phyloP scores from a whole-genome alignment of 2,888 invertebrate species.

The Meteorus colon region DNA sequence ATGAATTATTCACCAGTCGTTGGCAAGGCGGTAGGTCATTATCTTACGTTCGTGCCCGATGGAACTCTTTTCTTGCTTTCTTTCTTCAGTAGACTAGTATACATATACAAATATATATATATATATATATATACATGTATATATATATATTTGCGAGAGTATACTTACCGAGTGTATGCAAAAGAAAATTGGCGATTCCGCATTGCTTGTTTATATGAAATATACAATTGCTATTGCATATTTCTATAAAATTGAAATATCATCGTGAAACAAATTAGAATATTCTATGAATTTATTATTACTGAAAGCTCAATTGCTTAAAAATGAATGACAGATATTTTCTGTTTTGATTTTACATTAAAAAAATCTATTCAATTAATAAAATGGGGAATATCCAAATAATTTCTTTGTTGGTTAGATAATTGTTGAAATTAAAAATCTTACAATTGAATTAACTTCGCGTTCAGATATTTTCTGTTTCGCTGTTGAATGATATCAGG shows the following conservation, averaged over 20 bases:
- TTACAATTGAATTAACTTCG: neutral
- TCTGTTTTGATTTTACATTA: too few relatives aligned
- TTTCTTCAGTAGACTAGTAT: slow-evolving; percentile 1
- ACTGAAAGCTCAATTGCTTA: too few relatives aligned
- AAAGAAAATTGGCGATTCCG: neutral
- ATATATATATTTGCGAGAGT: neutral
- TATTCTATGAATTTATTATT: too few relatives aligned
- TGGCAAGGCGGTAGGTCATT: slow-evolving; percentile 54
- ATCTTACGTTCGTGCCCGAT: slow-evolving; percentile 52
- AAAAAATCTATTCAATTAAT: too few relatives aligned
- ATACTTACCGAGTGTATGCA: neutral
- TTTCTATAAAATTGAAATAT: neutral
- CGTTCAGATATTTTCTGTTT: neutral
- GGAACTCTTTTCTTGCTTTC: slow-evolving; percentile 50
- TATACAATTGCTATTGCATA: neutral
- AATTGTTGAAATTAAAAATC: neutral
- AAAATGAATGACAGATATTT: too few relatives aligned
- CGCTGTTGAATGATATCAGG: neutral
- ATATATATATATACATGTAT: too few relatives aligned
- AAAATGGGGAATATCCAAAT: too few relatives aligned
- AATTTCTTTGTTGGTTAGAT: too few relatives aligned
- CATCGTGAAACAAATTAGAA: neutral
- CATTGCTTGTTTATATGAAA: neutral
- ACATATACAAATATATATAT: neutral
- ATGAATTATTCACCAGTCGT: slow-evolving; percentile 55